These are phyloP conservation scores for Cryptus armator DNA, from an alignment of 2,888 invertebrate genomes.

Conservation along the genomic window DNA sequence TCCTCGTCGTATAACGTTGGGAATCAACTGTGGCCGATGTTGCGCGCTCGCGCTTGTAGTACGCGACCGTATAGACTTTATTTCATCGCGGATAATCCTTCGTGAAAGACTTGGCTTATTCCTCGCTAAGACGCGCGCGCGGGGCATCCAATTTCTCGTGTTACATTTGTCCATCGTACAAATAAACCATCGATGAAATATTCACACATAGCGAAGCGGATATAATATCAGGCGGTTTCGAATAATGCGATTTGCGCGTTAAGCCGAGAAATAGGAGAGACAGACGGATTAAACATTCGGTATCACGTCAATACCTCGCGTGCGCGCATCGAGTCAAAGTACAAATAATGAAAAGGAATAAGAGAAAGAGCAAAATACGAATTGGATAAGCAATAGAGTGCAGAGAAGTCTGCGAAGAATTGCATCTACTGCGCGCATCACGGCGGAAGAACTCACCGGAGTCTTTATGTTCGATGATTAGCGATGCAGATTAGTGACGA, in stretches of 20 bases:
- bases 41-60: slow-evolving; percentile 6
- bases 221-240: background rate
- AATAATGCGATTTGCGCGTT: slow-evolving; percentile 24
- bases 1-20: slow-evolving; percentile 49
- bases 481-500: slow-evolving; percentile 63
- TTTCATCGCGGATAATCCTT: slow-evolving; percentile 45
- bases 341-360: background rate
- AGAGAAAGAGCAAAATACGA: background rate
- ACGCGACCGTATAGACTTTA: slow-evolving; percentile 22
- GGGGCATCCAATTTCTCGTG: background rate
- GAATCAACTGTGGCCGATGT: slow-evolving; percentile 35
- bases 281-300: background rate
- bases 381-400: background rate
- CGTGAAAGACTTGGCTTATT: slow-evolving; percentile 3
- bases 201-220: slow-evolving; percentile 8
- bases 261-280: too few species aligned
- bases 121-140: background rate
- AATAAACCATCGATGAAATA: slow-evolving; percentile 41
- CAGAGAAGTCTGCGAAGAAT: background rate
- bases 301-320: too few species aligned
- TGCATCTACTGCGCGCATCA: background rate
- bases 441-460: slow-evolving; percentile 40
- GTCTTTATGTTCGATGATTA: slow-evolving; percentile 60
- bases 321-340: too few species aligned
- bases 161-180: slow-evolving; percentile 8